Conservation (phyloP, 1,140 invertebrate species). For the Zophobas morio region DNA sequence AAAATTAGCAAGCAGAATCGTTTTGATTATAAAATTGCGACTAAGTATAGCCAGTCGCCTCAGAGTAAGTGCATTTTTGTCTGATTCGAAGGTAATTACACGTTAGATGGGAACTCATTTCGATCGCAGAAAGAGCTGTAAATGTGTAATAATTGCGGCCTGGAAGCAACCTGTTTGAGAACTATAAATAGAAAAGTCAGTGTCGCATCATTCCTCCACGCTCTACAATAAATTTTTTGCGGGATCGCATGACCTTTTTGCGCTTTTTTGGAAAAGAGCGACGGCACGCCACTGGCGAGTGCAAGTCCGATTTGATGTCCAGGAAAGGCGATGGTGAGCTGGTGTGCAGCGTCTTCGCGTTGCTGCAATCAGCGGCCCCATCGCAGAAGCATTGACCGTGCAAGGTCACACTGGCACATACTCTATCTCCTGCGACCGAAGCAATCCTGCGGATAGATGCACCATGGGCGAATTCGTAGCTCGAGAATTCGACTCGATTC, state of each 20-base stretch:
- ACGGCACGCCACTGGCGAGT: slow-evolving; percentile 33
- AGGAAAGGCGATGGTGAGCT: slow-evolving; percentile 49
- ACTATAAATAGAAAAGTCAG: slow-evolving; percentile 43
- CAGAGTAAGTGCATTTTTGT: slow-evolving; percentile 24
- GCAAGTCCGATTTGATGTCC: slow-evolving; percentile 12
- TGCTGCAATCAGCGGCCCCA: slow-evolving; percentile 38
- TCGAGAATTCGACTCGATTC: too few relatives aligned
- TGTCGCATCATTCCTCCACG: slow-evolving; percentile 12
- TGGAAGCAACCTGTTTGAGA: slow-evolving; percentile 30
- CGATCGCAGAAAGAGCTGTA: slow-evolving; percentile 43
- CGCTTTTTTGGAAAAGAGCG: not conserved
- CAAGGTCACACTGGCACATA: slow-evolving; percentile 51
- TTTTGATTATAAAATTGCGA: slow-evolving; percentile 17
- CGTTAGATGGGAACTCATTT: slow-evolving; percentile 45
- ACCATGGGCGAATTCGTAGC: slow-evolving; percentile 10
- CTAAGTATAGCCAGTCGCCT: slow-evolving; percentile 27
- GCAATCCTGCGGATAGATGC: slow-evolving; percentile 2
- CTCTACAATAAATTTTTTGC: slow-evolving; percentile 12
- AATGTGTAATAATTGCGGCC: slow-evolving; percentile 44
- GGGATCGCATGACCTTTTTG: not conserved
- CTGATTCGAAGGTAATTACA: slow-evolving; percentile 27
- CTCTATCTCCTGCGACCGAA: slow-evolving; percentile 22
- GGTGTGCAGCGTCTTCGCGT: slow-evolving; percentile 36
- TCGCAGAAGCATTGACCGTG: slow-evolving; percentile 53
- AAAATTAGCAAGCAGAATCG: slow-evolving; percentile 30